Evolutionary conservation across 2,797 vertebrate genomes (phyloP).

Genomic region (Xerus rutilus): DNA sequence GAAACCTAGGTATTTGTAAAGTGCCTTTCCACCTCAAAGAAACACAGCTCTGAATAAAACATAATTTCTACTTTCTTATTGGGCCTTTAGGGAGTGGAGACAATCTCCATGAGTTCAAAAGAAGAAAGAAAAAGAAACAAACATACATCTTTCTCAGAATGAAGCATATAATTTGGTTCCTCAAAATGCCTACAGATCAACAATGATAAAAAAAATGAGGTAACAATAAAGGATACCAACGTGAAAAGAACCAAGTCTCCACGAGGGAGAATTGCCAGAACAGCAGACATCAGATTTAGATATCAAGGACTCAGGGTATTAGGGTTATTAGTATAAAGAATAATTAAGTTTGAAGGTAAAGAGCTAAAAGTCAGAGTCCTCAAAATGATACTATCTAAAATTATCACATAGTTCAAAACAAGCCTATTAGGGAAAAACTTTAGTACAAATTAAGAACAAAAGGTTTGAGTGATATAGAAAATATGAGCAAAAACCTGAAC

Average conservation of each 20-base stretch:
- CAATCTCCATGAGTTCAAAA: neutral
- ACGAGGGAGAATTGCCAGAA: neutral
- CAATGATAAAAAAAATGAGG: neutral
- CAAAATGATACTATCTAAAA: neutral
- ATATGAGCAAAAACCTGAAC: neutral
- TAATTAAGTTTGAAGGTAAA: constrained; percentile 30
- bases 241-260: neutral
- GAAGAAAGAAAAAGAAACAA: neutral
- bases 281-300: neutral
- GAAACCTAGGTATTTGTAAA: neutral
- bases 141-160: neutral
- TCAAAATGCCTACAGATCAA: neutral
- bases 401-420: neutral
- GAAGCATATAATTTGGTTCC: neutral
- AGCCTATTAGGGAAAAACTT: neutral
- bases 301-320: neutral
- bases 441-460: neutral
- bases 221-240: neutral
- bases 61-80: neutral
- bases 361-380: neutral
- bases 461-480: neutral
- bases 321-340: neutral
- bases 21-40: constrained; percentile 17
- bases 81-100: neutral
- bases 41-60: constrained; percentile 16